Conservation (phyloP, 2,888 invertebrate genomes). For the Emmelina monodactyla region DNA sequence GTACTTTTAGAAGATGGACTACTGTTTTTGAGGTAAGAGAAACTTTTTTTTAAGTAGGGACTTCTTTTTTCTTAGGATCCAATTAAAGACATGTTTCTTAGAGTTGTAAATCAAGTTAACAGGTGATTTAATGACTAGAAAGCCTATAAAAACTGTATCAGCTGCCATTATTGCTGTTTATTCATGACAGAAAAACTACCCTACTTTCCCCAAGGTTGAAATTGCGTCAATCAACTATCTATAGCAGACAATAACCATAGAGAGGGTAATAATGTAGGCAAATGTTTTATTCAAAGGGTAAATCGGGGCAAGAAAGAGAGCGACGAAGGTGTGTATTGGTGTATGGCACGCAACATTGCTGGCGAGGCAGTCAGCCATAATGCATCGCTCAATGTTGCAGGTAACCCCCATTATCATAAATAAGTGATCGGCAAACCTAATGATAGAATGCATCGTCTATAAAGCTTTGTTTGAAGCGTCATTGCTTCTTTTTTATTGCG, state of each 20-base stretch:
- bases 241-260: no score
- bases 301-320: slow-evolving; percentile 95
- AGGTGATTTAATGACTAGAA: no score
- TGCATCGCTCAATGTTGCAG: slow-evolving; percentile 94
- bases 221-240: no score
- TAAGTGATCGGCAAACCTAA: not conserved
- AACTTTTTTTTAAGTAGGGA: no score
- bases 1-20: slow-evolving; percentile 91
- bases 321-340: slow-evolving; percentile 96
- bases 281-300: slow-evolving; percentile 61
- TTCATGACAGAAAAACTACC: no score
- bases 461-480: slow-evolving; percentile 1
- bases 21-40: slow-evolving; percentile 81
- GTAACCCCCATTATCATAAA: slow-evolving; percentile 54
- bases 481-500: no score
- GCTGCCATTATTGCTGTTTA: no score
- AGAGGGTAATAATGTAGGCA: not conserved
- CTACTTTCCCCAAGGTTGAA: no score
- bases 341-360: slow-evolving; percentile 90
- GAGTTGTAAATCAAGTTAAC: no score
- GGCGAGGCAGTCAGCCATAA: slow-evolving; percentile 91
- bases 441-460: not conserved
- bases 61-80: no score
- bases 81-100: no score
- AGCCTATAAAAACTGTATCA: no score